phyloP scores from a whole-genome alignment of 2,113 vertebrate species.

The Mystacornis crossleyi region DNA sequence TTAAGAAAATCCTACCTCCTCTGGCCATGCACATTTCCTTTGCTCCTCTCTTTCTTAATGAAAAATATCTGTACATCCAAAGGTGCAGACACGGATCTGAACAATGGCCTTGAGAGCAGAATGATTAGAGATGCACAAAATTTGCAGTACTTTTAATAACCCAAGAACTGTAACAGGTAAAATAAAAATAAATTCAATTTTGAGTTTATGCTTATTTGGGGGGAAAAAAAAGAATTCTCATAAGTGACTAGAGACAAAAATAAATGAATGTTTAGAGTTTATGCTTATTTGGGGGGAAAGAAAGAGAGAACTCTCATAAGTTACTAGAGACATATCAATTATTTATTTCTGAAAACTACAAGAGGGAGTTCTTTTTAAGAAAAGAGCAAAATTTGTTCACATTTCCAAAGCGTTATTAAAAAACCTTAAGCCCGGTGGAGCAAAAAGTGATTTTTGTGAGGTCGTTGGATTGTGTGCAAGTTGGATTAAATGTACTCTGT shows the following conservation, averaged over 20 bases:
- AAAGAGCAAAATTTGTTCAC: neutral
- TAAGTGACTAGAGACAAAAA: neutral
- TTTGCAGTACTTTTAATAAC: neutral
- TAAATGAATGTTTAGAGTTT: neutral
- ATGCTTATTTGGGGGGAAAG: neutral
- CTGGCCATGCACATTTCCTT: neutral
- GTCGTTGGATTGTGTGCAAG: neutral
- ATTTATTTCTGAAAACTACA: neutral
- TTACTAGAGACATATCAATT: neutral
- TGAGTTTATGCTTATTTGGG: neutral
- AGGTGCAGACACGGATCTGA: neutral
- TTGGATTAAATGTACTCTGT: neutral
- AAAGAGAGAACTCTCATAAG: too few relatives aligned
- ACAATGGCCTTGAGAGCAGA: neutral
- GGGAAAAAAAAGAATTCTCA: neutral
- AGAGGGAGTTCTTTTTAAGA: neutral
- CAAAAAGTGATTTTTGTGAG: neutral
- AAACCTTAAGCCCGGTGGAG: neutral
- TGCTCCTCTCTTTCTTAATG: neutral
- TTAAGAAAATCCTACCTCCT: neutral
- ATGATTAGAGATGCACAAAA: neutral
- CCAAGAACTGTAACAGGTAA: neutral
- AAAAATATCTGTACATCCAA: neutral
- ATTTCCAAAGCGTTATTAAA: neutral
- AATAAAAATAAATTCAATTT: neutral